Conservation (phyloP, 2,888 invertebrate genomes). For the Hoplodrina ambigua region DNA sequence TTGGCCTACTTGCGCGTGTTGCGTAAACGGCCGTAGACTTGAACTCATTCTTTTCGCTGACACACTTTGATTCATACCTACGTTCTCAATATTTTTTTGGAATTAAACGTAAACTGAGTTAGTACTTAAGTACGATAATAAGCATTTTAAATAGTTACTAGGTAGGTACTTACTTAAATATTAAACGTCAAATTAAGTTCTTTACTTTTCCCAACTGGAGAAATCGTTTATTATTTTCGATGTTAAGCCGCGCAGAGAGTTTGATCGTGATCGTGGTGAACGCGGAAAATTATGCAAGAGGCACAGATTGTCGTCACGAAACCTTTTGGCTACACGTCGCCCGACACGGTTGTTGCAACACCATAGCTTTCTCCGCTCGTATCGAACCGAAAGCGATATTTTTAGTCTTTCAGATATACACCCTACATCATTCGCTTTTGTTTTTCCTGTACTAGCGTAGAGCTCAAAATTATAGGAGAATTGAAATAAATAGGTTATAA, state of each 20-base stretch:
- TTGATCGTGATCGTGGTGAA: conserved; percentile 72
- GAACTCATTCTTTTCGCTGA: conserved; percentile 83
- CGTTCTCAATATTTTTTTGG: conserved; percentile 28
- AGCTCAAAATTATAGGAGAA: conserved; percentile 16
- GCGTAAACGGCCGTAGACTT: conserved; percentile 88
- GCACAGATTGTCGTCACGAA: conserved; percentile 80
- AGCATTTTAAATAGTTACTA: neutral
- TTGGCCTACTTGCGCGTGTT: conserved; percentile 85
- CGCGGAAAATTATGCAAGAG: conserved; percentile 81
- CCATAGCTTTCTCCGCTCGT: conserved; percentile 83
- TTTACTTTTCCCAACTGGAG: conserved; percentile 48
- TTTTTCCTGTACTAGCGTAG: conserved; percentile 26
- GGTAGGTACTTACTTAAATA: conserved; percentile 5
- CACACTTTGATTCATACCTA: conserved; percentile 66
- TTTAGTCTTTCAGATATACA: conserved; percentile 61
- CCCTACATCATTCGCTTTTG: conserved; percentile 19
- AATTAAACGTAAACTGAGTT: neutral
- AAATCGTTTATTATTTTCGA: conserved; percentile 67
- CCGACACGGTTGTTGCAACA: conserved; percentile 78
- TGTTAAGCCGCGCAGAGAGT: conserved; percentile 66
- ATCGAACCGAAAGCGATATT: conserved; percentile 69
- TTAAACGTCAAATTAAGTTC: conserved; percentile 8
- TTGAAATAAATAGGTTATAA: no score
- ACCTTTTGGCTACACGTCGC: conserved; percentile 81
- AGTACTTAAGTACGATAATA: neutral